phyloP scores from a whole-genome alignment of 1,140 invertebrate genomes.

The Drusus annulatus region DNA sequence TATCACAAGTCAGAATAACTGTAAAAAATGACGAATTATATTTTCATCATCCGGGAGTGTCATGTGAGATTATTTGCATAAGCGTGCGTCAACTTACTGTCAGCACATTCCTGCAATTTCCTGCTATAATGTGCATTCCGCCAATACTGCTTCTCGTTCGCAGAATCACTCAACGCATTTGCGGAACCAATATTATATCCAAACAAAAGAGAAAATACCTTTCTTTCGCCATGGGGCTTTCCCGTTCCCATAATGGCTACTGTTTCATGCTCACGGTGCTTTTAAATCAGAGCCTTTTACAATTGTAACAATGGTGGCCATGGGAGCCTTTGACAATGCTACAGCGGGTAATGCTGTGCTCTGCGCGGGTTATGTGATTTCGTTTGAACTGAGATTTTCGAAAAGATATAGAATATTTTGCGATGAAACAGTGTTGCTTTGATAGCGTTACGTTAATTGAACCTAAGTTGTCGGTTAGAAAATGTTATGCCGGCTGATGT shows the following conservation, averaged over 20 bases:
- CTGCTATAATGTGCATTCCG: too few species aligned
- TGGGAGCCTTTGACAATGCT: neutral
- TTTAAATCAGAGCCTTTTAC: conserved; percentile 12
- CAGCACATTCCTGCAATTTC: too few species aligned
- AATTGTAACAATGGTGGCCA: neutral
- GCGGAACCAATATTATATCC: neutral
- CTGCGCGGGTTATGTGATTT: neutral
- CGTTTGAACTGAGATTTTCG: neutral
- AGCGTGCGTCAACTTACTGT: too few species aligned
- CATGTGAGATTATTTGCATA: neutral
- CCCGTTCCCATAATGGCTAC: neutral
- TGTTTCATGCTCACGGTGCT: neutral
- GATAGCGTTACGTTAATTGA: neutral
- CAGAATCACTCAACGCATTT: neutral
- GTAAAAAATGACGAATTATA: too few species aligned
- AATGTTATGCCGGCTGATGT: too few species aligned
- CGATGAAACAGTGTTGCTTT: neutral
- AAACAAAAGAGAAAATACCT: conserved; percentile 18
- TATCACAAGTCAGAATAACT: too few species aligned
- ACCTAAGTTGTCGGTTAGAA: neutral
- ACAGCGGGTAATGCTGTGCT: too few species aligned
- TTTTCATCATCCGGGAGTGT: neutral
- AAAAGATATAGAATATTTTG: neutral
- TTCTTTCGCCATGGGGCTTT: neutral
- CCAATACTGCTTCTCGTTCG: too few species aligned